phyloP scores from a whole-genome alignment of 2,888 invertebrate species.

The Drosophila affinis region DNA sequence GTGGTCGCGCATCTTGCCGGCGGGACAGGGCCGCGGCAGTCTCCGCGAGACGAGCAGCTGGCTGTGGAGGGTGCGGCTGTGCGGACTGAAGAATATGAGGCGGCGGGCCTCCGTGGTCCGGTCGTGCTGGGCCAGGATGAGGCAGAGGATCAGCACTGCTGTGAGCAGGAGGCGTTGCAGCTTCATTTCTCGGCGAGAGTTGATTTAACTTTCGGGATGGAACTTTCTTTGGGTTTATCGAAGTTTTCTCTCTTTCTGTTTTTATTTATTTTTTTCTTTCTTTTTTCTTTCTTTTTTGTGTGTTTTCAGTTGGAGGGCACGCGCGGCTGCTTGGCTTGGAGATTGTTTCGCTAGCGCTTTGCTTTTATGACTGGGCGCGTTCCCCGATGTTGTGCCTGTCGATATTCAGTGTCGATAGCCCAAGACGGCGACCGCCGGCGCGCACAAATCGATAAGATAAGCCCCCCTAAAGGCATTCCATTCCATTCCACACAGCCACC shows the following conservation, averaged over 20 bases:
- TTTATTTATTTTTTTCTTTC: no score
- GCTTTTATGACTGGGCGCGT: conserved; percentile 58
- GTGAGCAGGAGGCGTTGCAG: conserved; percentile 45
- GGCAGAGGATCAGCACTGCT: conserved; percentile 42
- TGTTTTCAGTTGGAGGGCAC: not conserved
- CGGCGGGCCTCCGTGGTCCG: conserved; percentile 48
- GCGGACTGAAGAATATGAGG: conserved; percentile 74
- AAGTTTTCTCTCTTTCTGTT: not conserved
- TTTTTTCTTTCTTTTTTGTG: no score
- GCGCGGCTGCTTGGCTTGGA: conserved; percentile 8
- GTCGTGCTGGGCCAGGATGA: conserved; percentile 57
- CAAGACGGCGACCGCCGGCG: conserved; percentile 34
- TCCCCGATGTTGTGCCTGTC: conserved; percentile 39
- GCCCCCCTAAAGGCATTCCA: conserved; percentile 29
- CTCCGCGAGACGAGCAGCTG: conserved; percentile 72
- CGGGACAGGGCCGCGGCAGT: conserved; percentile 67
- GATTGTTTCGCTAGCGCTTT: conserved; percentile 20
- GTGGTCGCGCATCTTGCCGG: conserved; percentile 78
- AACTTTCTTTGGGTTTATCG: not conserved
- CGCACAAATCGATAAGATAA: conserved; percentile 51
- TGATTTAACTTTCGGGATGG: not conserved
- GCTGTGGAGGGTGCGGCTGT: conserved; percentile 59
- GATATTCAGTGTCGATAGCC: conserved; percentile 52
- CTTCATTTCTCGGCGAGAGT: conserved; percentile 45
- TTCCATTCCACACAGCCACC: conserved; percentile 28